Base-by-base conservation (phyloP, 2,113 vertebrate genomes). In the Tragelaphus scriptus region DNA sequence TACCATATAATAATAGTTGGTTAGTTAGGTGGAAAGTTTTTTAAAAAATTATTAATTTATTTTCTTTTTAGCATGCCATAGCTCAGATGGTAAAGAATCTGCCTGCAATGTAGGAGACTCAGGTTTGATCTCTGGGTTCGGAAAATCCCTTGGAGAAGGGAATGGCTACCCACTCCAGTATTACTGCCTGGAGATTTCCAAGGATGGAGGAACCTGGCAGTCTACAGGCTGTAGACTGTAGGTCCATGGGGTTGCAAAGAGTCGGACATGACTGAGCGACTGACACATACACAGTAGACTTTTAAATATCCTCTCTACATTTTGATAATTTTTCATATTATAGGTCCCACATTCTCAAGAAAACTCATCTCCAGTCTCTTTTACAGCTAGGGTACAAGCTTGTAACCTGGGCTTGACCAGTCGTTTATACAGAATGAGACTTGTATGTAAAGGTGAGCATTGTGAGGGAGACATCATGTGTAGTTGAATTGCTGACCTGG, bases 321-420 rank as follows among this genome's bases (percentile, higher is more conserved):
- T 95, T 95, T 94, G 65, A 88, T 95, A 71, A 92, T 95, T 94
- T 97, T 53, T 85, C 47, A 63, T 85, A 40, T 51, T 88, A 63
- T 63, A 23, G 32, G 17, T 56, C 10, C 32, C 30, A 82, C n/a
- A 75, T 96, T 68, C 79, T 40, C 36, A 36, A 86, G 55, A 93
- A 91, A 89, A 95, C 56, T 91, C 89, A 51, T 40, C 21, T 32
- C 3, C 55, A 85, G 1, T 90, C 40, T 89, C 49, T 93, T 80
- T 87, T 61, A 89, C 30, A 96, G 82, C 75, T 94, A 65, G 36
- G 21, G 49, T 87, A 56, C 11, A 88, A 65, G 61, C 49, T 97
- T 95, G 21, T 77, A 61, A 90, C 26, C 28, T 85, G 47, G 58
- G n/a, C 85, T 96, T 89, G 82, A 95, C n/a, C 49, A 55, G 59